These are phyloP conservation scores for Sceloporus undulatus DNA, from an alignment of 2,113 vertebrate genomes.

Conservation along the genomic window DNA sequence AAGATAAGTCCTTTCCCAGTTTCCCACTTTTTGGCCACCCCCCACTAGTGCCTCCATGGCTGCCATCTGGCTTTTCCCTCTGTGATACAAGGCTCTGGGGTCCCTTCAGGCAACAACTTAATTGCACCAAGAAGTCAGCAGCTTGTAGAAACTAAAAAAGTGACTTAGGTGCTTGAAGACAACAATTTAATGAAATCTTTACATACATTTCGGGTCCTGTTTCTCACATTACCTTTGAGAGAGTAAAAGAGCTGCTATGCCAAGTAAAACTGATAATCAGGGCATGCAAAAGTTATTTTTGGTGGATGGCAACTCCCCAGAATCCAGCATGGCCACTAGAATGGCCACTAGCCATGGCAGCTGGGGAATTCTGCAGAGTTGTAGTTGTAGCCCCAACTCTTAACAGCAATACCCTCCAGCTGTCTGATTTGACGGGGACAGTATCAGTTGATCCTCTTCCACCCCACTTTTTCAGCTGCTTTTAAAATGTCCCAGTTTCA, in stretches of 20 bases:
- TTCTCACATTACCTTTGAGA: not conserved
- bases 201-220: not conserved
- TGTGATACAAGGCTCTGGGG: conserved; percentile 50
- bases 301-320: too few species aligned
- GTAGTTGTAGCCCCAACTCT: not conserved
- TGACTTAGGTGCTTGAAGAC: conserved; percentile 42
- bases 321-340: too few species aligned
- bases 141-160: conserved; percentile 33
- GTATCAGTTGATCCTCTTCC: too few species aligned
- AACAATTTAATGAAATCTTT: conserved; percentile 39
- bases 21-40: conserved; percentile 55
- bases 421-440: too few species aligned
- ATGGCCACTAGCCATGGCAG: too few species aligned
- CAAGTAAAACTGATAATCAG: too few species aligned
- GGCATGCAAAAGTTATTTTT: too few species aligned
- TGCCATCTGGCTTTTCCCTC: conserved; percentile 72
- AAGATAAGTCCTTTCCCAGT: conserved; percentile 61
- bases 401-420: not conserved
- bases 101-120: conserved; percentile 59
- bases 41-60: conserved; percentile 59
- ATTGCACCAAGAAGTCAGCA: conserved; percentile 46
- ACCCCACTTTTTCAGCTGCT: too few species aligned
- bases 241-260: not conserved
- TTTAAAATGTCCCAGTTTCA: too few species aligned
- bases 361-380: too few species aligned